These are phyloP conservation scores for Caranx ignobilis DNA, from an alignment of 2,113 vertebrate species.

Conservation along the genomic window DNA sequence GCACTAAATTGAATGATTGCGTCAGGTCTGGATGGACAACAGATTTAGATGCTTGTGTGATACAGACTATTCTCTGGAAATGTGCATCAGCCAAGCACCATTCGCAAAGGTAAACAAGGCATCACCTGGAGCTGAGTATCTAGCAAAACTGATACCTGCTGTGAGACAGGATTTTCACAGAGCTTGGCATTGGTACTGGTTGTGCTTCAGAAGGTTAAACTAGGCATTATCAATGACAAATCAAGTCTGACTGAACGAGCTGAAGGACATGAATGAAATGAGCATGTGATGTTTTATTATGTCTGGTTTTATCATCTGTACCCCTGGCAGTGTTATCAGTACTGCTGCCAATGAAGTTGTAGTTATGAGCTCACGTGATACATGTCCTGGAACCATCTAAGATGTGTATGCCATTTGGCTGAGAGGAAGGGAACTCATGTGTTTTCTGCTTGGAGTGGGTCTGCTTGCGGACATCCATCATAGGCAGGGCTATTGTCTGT, in stretches of 20 bases:
- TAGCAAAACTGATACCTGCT: background rate
- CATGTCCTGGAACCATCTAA: slow-evolving; percentile 44
- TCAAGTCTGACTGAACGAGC: slow-evolving; percentile 5
- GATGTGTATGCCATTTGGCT: slow-evolving; percentile 48
- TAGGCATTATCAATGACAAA: slow-evolving; percentile 5
- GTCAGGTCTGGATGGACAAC: too few species aligned
- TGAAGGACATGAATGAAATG: slow-evolving; percentile 22
- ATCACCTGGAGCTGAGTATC: background rate
- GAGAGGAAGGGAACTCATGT: slow-evolving; percentile 60
- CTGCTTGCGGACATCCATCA: slow-evolving; percentile 71
- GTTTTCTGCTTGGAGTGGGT: slow-evolving; percentile 61
- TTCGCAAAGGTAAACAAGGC: background rate
- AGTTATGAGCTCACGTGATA: slow-evolving; percentile 20
- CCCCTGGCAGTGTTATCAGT: slow-evolving; percentile 17
- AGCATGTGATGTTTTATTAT: background rate
- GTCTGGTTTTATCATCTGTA: slow-evolving; percentile 22
- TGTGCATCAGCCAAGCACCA: background rate
- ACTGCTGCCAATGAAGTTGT: slow-evolving; percentile 45
- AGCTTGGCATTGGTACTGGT: background rate
- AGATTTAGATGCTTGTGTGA: too few species aligned
- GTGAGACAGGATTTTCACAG: background rate
- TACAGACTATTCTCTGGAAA: too few species aligned
- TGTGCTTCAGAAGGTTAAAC: slow-evolving; percentile 12
- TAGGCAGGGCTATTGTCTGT: slow-evolving; percentile 49
- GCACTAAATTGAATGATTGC: too few species aligned